Evolutionary conservation across 2,888 invertebrate genomes (phyloP).

Genomic region (Drosophila setosimentum): DNA sequence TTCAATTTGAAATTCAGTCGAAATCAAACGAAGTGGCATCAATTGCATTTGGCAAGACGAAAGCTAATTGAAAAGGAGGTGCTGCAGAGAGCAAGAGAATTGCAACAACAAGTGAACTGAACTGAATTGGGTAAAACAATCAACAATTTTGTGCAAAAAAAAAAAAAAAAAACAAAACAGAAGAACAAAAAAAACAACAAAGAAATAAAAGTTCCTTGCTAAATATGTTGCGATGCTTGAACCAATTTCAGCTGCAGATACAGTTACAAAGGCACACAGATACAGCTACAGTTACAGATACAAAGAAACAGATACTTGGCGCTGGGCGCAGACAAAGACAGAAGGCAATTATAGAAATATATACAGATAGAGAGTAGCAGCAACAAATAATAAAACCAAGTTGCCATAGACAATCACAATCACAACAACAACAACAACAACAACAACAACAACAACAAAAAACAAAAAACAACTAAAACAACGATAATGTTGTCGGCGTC

Average conservation of each 20-base stretch:
- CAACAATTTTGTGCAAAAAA: slow-evolving; percentile 49
- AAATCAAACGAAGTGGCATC: slow-evolving; percentile 36
- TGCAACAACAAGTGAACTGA: slow-evolving; percentile 24
- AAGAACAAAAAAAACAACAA: slow-evolving; percentile 13
- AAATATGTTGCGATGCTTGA: slow-evolving; percentile 51
- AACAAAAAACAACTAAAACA: slow-evolving; percentile 26
- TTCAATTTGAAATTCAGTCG: slow-evolving; percentile 30
- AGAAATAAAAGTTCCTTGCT: slow-evolving; percentile 25
- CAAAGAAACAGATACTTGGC: slow-evolving; percentile 50
- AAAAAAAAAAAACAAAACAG: slow-evolving; percentile 16
- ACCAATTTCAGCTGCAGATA: slow-evolving; percentile 34
- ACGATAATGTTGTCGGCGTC: slow-evolving; percentile 34
- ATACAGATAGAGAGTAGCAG: slow-evolving; percentile 51
- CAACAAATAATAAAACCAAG: slow-evolving; percentile 77
- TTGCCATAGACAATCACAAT: slow-evolving; percentile 69
- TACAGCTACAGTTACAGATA: slow-evolving; percentile 18
- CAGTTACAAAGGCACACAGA: slow-evolving; percentile 25
- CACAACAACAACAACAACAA: slow-evolving; percentile 31
- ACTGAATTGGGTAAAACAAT: slow-evolving; percentile 28
- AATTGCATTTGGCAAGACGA: slow-evolving; percentile 32
- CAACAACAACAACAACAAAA: slow-evolving; percentile 33
- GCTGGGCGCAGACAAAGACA: slow-evolving; percentile 64
- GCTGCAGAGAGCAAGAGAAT: background rate
- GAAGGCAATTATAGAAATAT: slow-evolving; percentile 75
- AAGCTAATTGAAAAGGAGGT: slow-evolving; percentile 14